Evolutionary conservation across 2,797 vertebrate genomes (phyloP), one percentile per base, ranked within the genome.

Genomic region (Pangasius djambal): DNA sequence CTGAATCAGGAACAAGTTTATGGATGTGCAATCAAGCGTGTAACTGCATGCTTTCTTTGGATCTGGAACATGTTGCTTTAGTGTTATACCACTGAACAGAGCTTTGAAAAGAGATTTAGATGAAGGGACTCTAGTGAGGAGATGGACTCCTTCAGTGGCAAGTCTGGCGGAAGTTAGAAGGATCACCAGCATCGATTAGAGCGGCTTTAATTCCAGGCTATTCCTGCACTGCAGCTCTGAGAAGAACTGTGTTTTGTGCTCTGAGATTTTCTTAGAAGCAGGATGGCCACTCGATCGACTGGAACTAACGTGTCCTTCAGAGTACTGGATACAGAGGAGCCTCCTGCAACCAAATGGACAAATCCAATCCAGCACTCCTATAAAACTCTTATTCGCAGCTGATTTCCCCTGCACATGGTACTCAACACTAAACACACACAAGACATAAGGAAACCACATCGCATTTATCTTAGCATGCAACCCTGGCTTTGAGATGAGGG

Each of bases 211-310:
- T 25, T 34, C 52, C 86, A 69, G 67, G 84, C 85, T 84, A 88
- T 90, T 89, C 72, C 85, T 87, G 90, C 72, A 87, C 22, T 44
- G 50, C 84, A 83, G 89, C 89, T 86, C 86, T 67, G 70, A 77
- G 61, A n/a, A 79, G 85, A 87, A 70, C 50, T 31, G 67, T 8
- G 48, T 59, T 69, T 15, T 67, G 65, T 34, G 40, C 25, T n/a
- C 22, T 28, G 65, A 22, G 40, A 50, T 81, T 55, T 79, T 59
- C 77, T 16, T 69, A 77, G 59, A 86, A 63, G 44, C 83, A 55
- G 82, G 10, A 78, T 48, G 34, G 55, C 37, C 81, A 48, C 61
- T 75, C 40, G 55, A 48, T 70, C 31, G 28, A 86, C 89, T 59
- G 44, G 55, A 63, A 74, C 61, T 50, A 86, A 90, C n/a, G 50